A percentile compares a stretch with the other conserved stretches of the same genome.
Evolutionary conservation across 92 coral and sea anemone genomes (phyloP).

Genomic region (Porites divaricata): DNA sequence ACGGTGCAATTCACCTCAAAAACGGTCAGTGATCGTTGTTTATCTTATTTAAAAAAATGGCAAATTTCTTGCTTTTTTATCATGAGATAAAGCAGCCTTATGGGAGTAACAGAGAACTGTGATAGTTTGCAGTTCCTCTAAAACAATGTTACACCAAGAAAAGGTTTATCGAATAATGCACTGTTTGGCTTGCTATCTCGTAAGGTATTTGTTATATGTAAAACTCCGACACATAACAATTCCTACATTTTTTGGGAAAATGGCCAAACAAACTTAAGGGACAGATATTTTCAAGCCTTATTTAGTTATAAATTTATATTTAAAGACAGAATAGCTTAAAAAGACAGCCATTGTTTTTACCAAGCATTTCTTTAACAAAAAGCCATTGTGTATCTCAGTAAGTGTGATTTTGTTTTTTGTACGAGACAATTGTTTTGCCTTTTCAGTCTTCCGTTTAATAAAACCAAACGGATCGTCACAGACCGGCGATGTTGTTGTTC

Average conservation of each 20-base stretch:
- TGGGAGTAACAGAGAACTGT: too few relatives aligned
- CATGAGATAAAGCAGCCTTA: too few relatives aligned
- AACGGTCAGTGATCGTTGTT: too few relatives aligned
- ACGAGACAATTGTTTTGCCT: constrained; percentile 2
- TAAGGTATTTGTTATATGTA: too few relatives aligned
- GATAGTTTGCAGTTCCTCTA: too few relatives aligned
- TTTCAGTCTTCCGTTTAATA: constrained; percentile 2
- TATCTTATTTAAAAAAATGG: too few relatives aligned
- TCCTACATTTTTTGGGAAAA: not conserved
- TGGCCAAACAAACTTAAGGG: not conserved
- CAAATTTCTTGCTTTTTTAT: too few relatives aligned
- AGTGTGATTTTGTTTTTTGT: constrained; percentile 7
- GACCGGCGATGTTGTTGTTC: not conserved
- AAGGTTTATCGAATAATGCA: too few relatives aligned
- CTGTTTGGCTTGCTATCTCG: not conserved
- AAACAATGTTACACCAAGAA: too few relatives aligned
- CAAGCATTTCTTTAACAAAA: constrained; percentile 27
- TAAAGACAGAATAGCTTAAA: constrained; percentile 28
- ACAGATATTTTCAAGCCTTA: constrained; percentile 15
- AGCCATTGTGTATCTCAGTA: constrained; percentile 19
- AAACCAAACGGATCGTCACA: constrained; percentile 6
- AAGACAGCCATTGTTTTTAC: constrained; percentile 20
- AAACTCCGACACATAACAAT: not conserved
- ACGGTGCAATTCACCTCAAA: too few relatives aligned
- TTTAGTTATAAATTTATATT: constrained; percentile 15